A percentile compares a stretch with the other conserved stretches of the same genome.
Evolutionary conservation across 2,113 vertebrate genomes (phyloP).

Genomic region (Ciconia stormi): DNA sequence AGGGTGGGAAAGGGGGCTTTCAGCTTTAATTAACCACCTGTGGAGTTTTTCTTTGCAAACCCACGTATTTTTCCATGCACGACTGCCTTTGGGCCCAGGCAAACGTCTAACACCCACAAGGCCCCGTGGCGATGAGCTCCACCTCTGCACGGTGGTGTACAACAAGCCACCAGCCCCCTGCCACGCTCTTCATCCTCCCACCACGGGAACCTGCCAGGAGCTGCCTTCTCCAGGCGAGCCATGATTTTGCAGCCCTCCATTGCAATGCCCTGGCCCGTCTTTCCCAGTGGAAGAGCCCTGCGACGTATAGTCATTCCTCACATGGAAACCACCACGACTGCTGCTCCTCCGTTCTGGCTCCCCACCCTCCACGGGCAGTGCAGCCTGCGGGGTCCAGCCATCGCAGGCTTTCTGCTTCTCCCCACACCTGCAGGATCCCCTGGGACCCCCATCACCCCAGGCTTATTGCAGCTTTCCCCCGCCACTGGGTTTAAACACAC

Average conservation of each 20-base stretch:
- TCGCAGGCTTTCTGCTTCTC: neutral
- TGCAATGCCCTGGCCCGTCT: neutral
- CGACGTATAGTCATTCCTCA: neutral
- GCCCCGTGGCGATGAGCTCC: neutral
- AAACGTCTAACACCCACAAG: neutral
- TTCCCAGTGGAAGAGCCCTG: neutral
- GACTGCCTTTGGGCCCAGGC: neutral
- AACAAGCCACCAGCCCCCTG: neutral
- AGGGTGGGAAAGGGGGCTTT: neutral
- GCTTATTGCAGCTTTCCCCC: neutral
- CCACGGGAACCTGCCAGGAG: neutral
- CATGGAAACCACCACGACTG: neutral
- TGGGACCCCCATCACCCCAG: neutral
- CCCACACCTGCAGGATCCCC: neutral
- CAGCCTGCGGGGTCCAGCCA: fast-evolving
- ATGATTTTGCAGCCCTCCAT: neutral
- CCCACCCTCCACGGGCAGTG: neutral
- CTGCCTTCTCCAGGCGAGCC: neutral
- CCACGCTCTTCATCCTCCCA: neutral
- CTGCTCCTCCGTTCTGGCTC: neutral
- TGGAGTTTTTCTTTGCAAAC: neutral
- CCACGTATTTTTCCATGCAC: neutral
- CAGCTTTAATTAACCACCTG: neutral
- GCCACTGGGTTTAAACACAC: neutral
- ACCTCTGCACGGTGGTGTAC: fast-evolving